Evolutionary conservation across 1,140 invertebrate genomes (phyloP).

Genomic region (Lordiphosa mommai): DNA sequence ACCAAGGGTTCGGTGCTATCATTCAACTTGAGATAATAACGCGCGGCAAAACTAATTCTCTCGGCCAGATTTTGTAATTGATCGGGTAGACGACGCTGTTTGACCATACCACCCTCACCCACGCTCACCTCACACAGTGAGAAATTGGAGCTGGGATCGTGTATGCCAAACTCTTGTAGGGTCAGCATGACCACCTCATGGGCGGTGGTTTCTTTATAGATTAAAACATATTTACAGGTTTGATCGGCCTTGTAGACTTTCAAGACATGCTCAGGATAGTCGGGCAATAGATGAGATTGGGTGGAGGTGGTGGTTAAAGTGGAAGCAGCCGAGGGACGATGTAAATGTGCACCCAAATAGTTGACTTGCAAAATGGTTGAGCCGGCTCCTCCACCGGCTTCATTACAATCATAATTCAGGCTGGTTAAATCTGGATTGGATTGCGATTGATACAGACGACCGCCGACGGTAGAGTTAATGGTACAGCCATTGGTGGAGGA

Average conservation of each 20-base stretch:
- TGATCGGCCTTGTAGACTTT: conserved; percentile 98
- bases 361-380: conserved; percentile 44
- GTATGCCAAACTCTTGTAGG: conserved; percentile 97
- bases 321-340: conserved; percentile 66
- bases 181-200: conserved; percentile 99
- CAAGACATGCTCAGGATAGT: conserved; percentile 98
- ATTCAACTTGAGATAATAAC: conserved; percentile 99
- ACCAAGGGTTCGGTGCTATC: conserved; percentile 95
- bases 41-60: conserved; percentile 91
- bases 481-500: conserved; percentile 38
- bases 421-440: conserved; percentile 94
- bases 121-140: conserved; percentile 97
- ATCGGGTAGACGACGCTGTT: conserved; percentile 96
- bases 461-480: conserved; percentile 18
- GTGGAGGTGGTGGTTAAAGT: conserved; percentile 54
- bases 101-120: conserved; percentile 95
- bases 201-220: conserved; percentile 99
- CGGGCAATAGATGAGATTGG: conserved; percentile 75
- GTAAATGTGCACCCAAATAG: conserved; percentile 56
- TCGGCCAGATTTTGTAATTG: conserved; percentile 97
- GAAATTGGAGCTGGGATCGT: conserved; percentile 94
- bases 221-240: conserved; percentile 97
- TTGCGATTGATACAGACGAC: conserved; percentile 88
- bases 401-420: conserved; percentile 86
- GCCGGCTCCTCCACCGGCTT: conserved; percentile 13